These are phyloP conservation scores for Zootoca vivipara DNA, from an alignment of 2,113 vertebrate species.

Conservation along the genomic window DNA sequence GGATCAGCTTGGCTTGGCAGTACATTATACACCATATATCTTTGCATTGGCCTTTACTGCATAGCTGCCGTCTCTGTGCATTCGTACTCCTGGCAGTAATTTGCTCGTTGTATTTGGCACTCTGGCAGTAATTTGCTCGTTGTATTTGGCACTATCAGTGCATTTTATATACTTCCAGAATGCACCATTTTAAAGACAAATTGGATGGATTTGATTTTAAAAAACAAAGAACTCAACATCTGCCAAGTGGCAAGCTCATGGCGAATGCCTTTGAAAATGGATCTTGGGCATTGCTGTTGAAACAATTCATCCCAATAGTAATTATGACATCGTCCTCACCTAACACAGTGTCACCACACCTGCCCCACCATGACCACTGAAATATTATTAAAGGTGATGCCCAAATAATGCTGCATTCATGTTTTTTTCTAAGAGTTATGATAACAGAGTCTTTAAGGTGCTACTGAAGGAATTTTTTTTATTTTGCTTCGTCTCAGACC, in stretches of 20 bases:
- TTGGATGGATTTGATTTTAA: neutral
- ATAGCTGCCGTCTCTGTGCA: conserved; percentile 15
- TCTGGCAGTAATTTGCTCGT: conserved; percentile 4
- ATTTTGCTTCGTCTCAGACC: too few relatives aligned
- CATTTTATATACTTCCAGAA: conserved; percentile 8
- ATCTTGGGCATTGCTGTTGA: neutral
- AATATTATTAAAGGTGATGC: neutral
- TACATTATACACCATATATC: neutral
- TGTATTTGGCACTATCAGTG: conserved; percentile 14
- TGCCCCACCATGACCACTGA: neutral
- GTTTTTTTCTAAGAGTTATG: conserved; percentile 13
- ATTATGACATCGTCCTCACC: neutral
- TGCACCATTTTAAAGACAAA: conserved; percentile 36
- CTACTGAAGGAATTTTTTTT: too few relatives aligned
- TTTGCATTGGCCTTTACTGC: conserved; percentile 47
- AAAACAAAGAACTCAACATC: neutral
- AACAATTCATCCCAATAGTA: neutral
- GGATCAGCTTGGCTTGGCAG: conserved; percentile 18
- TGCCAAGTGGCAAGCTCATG: neutral
- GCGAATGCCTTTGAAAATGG: conserved; percentile 23
- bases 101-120: conserved; percentile 35
- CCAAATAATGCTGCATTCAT: conserved; percentile 25
- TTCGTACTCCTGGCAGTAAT: conserved; percentile 18
- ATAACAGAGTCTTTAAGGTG: too few relatives aligned
- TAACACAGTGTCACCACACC: conserved; percentile 8